Evolutionary conservation across 2,113 vertebrate genomes (phyloP), one percentile per base, ranked within the genome.

Genomic region (Caracal caracal): DNA sequence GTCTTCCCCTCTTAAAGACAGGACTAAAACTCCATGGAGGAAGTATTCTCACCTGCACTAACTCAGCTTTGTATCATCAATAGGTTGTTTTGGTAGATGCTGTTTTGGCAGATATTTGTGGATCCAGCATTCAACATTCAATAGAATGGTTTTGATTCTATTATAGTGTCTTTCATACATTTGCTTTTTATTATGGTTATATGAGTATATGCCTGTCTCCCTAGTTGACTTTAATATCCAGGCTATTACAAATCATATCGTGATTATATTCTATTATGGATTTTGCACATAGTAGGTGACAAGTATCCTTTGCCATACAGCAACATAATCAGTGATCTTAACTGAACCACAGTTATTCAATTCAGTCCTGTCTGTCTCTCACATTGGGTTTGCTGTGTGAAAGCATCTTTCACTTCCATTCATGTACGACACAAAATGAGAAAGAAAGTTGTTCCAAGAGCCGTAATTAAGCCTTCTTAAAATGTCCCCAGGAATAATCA

Each of bases 401-500:
- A 87, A 75, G 40, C 40, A 16, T 76, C 73, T 75, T 88, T 91
- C 59, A 53, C 22, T 71, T 90, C 65, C 92, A 43, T 92, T 82
- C 85, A 83, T 82, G 71, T 37, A 53, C 1, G 6, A 40, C 17
- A 88, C 10, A 47, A 88, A 96, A 82, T 70, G 73, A 86, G 93
- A 95, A 96, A 26, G 82, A 78, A 93, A 68, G 71, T 88, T 95
- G 71, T 93, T 97, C 47, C 8, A 89, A 94, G 82, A 95, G 33
- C 86, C 66, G 20, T 87, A 75, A 96, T 96, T 96, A 97, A 94
- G 59, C 40, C 33, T 96, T 92, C 88, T 88, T 90, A 92, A 92
- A 95, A 79, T 63, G 61, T 98, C 66, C 24, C 71, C 66, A 82
- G 76, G 84, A 95, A 70, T 96, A 95, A 96, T 92, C 87, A 95